phyloP scores from a whole-genome alignment of 2,797 vertebrate genomes.

The Xyrichtys novacula region DNA sequence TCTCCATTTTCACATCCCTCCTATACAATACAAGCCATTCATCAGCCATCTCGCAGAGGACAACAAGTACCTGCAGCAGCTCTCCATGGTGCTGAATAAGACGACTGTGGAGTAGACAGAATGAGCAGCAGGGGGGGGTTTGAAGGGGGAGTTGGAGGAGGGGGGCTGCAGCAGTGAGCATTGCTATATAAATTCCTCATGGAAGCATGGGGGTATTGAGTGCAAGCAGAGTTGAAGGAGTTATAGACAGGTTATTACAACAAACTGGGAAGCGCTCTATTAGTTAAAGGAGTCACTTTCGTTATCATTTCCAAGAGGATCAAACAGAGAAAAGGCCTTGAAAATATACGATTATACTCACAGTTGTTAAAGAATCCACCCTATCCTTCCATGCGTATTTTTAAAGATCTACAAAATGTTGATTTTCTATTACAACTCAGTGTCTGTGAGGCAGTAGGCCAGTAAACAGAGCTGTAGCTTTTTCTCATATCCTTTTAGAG shows the following conservation, averaged over 20 bases:
- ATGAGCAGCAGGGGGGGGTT: slow-evolving; percentile 37
- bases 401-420: not conserved
- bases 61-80: slow-evolving; percentile 82
- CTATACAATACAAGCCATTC: slow-evolving; percentile 68
- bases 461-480: slow-evolving; percentile 27
- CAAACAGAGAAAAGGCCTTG: slow-evolving; percentile 5
- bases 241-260: slow-evolving; percentile 52
- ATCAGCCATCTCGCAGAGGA: slow-evolving; percentile 76
- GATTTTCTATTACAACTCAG: not conserved
- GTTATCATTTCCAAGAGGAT: slow-evolving; percentile 32
- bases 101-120: slow-evolving; percentile 65
- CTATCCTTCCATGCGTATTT: not conserved
- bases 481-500: slow-evolving; percentile 57
- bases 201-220: slow-evolving; percentile 62
- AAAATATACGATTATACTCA: slow-evolving; percentile 12
- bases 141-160: no score
- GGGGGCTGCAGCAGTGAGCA: slow-evolving; percentile 68
- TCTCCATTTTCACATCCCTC: slow-evolving; percentile 62
- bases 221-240: slow-evolving; percentile 43
- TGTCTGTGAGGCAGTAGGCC: slow-evolving; percentile 5
- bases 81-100: slow-evolving; percentile 87
- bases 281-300: slow-evolving; percentile 35
- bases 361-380: slow-evolving; percentile 4
- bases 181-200: slow-evolving; percentile 75
- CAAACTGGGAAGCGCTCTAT: slow-evolving; percentile 65